A percentile compares a stretch with the other conserved stretches of the same genome.
phyloP scores from a whole-genome alignment of 2,797 vertebrate genomes.

The Tauraco hartlaubi region DNA sequence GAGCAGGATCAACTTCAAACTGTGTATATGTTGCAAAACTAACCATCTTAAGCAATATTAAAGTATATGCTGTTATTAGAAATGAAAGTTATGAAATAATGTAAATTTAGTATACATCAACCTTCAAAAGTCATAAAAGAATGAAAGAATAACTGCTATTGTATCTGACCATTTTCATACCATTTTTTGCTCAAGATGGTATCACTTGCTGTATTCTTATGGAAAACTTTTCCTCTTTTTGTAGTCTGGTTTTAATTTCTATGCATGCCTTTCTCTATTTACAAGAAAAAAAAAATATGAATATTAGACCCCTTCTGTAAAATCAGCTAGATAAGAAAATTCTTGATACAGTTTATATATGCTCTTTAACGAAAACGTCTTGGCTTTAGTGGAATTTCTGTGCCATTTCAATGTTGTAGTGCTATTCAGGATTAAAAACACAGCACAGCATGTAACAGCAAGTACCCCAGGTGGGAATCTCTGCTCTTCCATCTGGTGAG shows the following conservation, averaged over 20 bases:
- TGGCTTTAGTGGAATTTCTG: neutral
- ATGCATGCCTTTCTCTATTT: neutral
- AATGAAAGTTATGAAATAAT: neutral
- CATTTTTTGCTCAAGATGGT: neutral
- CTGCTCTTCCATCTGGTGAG: neutral
- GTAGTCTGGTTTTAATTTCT: neutral
- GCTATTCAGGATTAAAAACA: neutral
- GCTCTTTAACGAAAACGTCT: neutral
- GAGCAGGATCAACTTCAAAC: neutral
- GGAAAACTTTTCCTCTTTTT: neutral
- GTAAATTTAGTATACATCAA: neutral
- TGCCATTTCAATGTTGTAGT: neutral
- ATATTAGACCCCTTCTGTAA: neutral
- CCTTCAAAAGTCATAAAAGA: neutral
- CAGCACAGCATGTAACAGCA: rapidly evolving
- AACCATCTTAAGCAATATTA: neutral
- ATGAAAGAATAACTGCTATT: neutral
- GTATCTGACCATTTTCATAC: neutral
- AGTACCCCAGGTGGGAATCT: no score
- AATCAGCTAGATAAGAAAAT: neutral
- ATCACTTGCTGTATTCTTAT: neutral
- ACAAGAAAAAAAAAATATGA: neutral
- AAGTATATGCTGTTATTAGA: neutral
- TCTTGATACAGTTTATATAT: neutral
- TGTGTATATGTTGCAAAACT: neutral